Evolutionary conservation across 2,113 vertebrate genomes (phyloP), one percentile per base, ranked within the genome.

Genomic region (Cyanocitta stelleri): DNA sequence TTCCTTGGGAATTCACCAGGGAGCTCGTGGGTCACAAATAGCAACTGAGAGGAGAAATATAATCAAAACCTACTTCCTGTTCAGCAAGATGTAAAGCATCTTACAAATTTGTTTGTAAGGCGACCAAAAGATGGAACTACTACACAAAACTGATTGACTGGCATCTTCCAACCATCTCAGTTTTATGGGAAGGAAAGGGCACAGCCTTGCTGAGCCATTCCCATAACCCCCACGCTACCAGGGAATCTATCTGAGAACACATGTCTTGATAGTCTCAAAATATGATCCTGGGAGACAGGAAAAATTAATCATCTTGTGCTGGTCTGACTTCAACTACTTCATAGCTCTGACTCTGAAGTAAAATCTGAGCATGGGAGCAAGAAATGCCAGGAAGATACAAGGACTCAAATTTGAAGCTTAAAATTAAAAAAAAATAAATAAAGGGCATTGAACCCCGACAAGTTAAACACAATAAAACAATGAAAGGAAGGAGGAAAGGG

Each of bases 1-100:
- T 91, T 95, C 95, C 94, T 83, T 9, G 16, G 78, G 18, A 87
- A 90, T 21, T 49, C 94, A 19, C 78, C 21, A 22, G 90, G 95
- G 94, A 93, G 56, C 44, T 79, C 49, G 5, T 0, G 43, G 67
- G 58, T 87, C 63, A 44, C 77, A 75, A 94, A 94, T 2, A 95
- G 92, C 81, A 78, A 26, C 90, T 7, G 81, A 82, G 71, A 78
- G 58, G 26, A 83, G 41, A 91, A 95, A 95, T 17, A 52, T 0
- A 29, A 85, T 10, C 32, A 21, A 49, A 73, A 66, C 37, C 43
- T 24, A 16, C 85, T 90, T 95, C 93, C 85, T 52, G 44, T 44
- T 33, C 77, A 44, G 74, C 59, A 18, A 72, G 80, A 89, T 2
- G 39, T 1, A 22, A 86, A 89, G 43, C 27, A 29, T 87, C 74